Base-by-base conservation (phyloP, 2,888 invertebrate species). In the Dynastes tityus region DNA sequence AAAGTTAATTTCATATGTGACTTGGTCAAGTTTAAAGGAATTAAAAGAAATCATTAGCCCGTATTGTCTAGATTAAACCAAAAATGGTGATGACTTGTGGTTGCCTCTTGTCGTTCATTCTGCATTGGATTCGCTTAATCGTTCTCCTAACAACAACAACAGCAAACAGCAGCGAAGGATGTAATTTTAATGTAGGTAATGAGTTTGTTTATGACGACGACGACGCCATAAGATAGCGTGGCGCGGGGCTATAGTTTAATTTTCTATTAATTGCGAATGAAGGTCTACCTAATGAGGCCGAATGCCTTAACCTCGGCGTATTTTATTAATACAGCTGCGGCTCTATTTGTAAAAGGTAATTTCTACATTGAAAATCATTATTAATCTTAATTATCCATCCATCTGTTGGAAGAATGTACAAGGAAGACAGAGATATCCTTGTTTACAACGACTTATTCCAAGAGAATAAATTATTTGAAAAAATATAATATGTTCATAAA, bases 191-290 rank as follows among this genome's bases (percentile, higher is more conserved):
- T 53, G 53, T 53, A 29, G 27, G 61, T 68, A 68, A 68, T 68
- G 67, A 68, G 67, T 49, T 68, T 68, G 67, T 68, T 68, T 68
- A 45, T 68, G 49, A 49, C 45, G 16, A 68, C 13, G 16, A n/a
- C 53, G 53, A n/a, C 5, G 16, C 53, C 53, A 53, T 13, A 16
- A 53, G 53, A 53, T 53, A 4, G 53, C 45, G 8, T 45, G 45
- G 45, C 45, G 45, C n/a, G 53, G 53, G 53, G 13, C n/a, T 2
- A n/a, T 13, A n/a, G 67, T 68, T 68, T 68, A 68, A 68, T 68
- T 68, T 68, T 49, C 49, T 68, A 68, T 68, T 68, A 68, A 68
- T 68, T 68, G 49, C 67, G n/a, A 68, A 68, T 49, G 49, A 68
- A 68, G 67, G 67, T 11, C 27, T 61, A 22, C 49, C 49, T 68